Conservation (phyloP, 1,140 invertebrate genomes). For the Anthonomus grandis region DNA sequence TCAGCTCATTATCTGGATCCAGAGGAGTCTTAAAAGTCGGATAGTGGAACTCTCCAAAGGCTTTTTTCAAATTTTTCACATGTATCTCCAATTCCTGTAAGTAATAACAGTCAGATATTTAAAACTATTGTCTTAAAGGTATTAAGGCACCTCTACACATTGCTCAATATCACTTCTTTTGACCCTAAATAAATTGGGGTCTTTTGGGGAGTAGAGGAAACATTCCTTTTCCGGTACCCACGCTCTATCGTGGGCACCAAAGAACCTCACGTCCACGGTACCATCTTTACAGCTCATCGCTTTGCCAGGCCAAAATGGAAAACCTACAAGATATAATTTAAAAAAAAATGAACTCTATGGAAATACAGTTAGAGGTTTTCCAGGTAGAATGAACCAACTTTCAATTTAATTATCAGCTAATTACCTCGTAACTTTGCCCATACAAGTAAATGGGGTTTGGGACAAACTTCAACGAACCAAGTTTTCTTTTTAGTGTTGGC, state of each 20-base stretch:
- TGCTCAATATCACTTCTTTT: slow-evolving; percentile 62
- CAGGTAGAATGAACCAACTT: no score
- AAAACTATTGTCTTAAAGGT: slow-evolving; percentile 1
- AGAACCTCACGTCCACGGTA: slow-evolving; percentile 86
- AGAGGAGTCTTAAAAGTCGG: slow-evolving; percentile 69
- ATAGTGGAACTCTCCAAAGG: slow-evolving; percentile 76
- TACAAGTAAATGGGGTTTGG: slow-evolving; percentile 79
- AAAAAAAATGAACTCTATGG: background rate
- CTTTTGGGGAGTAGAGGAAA: slow-evolving; percentile 73
- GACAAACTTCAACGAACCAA: slow-evolving; percentile 90
- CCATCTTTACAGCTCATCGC: slow-evolving; percentile 74
- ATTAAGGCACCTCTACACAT: slow-evolving; percentile 53
- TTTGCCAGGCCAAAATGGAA: slow-evolving; percentile 94
- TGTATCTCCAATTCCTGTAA: slow-evolving; percentile 68
- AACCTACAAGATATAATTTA: slow-evolving; percentile 53
- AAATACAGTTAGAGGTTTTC: no score
- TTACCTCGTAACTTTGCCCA: slow-evolving; percentile 88
- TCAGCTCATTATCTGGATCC: slow-evolving; percentile 61
- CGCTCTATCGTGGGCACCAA: slow-evolving; percentile 89
- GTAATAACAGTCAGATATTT: background rate
- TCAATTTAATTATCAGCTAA: no score
- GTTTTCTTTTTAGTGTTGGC: slow-evolving; percentile 75
- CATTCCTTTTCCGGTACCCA: slow-evolving; percentile 84
- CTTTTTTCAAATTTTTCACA: slow-evolving; percentile 66
- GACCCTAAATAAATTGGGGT: slow-evolving; percentile 58